Evolutionary conservation across 2,888 invertebrate species (phyloP), one percentile per base, ranked within the genome.

Genomic region (Heliconius charithonia): DNA sequence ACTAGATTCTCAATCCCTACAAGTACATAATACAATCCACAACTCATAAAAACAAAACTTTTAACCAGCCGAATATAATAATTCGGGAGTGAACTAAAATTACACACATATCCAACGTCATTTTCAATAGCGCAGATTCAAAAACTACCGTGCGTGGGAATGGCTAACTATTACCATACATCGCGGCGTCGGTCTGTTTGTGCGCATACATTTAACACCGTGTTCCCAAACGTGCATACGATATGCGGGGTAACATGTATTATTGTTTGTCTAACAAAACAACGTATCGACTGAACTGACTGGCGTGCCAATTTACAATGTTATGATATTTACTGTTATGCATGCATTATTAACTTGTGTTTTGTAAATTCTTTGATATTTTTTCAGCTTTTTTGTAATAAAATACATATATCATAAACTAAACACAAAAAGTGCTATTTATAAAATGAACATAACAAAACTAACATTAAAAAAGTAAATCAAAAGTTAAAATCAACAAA

Each of bases 191-290:
- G 82, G 74, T 77, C 45, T 72, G 80, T 81, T 82, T 82, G 80
- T 81, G 67, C 81, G 79, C 81, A 81, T 81, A 83, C 77, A 81
- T 83, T 83, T 83, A 78, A 75, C 72, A 75, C 72, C 65, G 71
- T 65, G 76, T 78, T 73, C 67, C 65, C 77, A 79, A 79, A 79
- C 71, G 79, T 76, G 80, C 82, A 75, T 79, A 79, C 78, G 78
- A 76, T 81, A 79, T 73, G 73, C 74, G 59, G 56, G 51, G 69
- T 79, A 76, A 74, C 78, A 78, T 77, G 77, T 80, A 77, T 81
- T 82, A 81, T 80, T 82, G 80, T 81, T 82, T 79, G 81, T 80
- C 66, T 80, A 77, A 71, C 81, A 77, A 77, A 81, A 80, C 80
- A 80, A 76, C 51, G 66, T 67, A 79, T 69, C 71, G 81, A 72